Evolutionary conservation across 1,140 invertebrate species (phyloP).

Genomic region (Aphaenogaster ashmeadi): DNA sequence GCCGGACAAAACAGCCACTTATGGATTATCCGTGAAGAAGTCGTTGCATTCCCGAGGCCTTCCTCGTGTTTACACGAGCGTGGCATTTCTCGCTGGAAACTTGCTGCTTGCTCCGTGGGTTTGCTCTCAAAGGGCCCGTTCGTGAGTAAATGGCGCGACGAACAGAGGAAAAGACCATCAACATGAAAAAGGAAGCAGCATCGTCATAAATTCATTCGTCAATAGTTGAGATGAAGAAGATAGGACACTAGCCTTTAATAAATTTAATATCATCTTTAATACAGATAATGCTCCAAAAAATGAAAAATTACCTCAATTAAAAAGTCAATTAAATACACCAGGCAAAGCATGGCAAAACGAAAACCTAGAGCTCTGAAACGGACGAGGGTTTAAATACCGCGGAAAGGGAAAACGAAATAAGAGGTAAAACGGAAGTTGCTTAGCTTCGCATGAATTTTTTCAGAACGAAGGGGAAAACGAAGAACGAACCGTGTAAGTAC

Average conservation of each 20-base stretch:
- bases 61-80: conserved; percentile 79
- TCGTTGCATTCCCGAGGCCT: conserved; percentile 69
- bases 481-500: conserved; percentile 21
- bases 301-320: neutral
- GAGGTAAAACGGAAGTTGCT: conserved; percentile 65
- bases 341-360: neutral
- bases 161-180: conserved; percentile 55
- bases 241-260: neutral
- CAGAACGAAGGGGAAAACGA: conserved; percentile 38
- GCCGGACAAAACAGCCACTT: conserved; percentile 65
- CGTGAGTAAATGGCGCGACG: conserved; percentile 66
- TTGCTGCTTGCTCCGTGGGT: conserved; percentile 56
- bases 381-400: conserved; percentile 18
- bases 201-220: conserved; percentile 62
- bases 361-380: neutral
- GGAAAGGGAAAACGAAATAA: conserved; percentile 54
- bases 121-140: conserved; percentile 55
- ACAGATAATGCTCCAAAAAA: neutral
- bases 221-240: conserved; percentile 38
- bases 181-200: conserved; percentile 52
- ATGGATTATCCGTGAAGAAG: conserved; percentile 73
- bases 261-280: conserved; percentile 5
- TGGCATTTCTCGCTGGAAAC: conserved; percentile 80
- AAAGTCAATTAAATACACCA: neutral
- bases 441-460: conserved; percentile 52